Conservation (phyloP, 1,140 invertebrate species). For the Drosophila erecta region DNA sequence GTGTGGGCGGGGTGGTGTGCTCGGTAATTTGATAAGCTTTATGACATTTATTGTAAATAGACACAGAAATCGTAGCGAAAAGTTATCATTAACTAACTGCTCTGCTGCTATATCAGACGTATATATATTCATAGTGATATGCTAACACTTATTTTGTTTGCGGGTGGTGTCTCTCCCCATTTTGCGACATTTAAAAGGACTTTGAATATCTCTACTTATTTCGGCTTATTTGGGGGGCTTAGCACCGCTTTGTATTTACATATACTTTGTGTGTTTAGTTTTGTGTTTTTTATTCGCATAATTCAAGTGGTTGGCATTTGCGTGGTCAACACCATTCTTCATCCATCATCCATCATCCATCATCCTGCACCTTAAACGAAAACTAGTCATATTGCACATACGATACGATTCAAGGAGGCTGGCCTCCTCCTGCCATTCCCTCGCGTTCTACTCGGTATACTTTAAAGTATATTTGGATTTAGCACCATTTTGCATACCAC, state of each 20-base stretch:
- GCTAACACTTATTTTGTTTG: constrained; percentile 70
- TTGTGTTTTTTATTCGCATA: constrained; percentile 13
- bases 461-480: constrained; percentile 84
- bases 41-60: constrained; percentile 77
- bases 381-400: constrained; percentile 88
- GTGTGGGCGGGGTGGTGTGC: constrained; percentile 13
- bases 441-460: constrained; percentile 43
- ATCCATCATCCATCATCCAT: constrained; percentile 7
- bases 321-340: constrained; percentile 27
- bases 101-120: constrained; percentile 53
- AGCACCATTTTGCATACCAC: constrained; percentile 83
- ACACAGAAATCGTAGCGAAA: constrained; percentile 78
- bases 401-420: constrained; percentile 50
- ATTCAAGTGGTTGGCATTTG: constrained; percentile 47
- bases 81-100: constrained; percentile 62
- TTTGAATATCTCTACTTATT: constrained; percentile 14
- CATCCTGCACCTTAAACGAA: constrained; percentile 85
- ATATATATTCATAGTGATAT: constrained; percentile 64
- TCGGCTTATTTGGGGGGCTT: background rate
- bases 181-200: constrained; percentile 20
- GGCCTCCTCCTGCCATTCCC: background rate
- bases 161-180: constrained; percentile 18
- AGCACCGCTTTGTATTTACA: constrained; percentile 48
- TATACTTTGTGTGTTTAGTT: background rate
- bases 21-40: constrained; percentile 41